phyloP scores from a whole-genome alignment of 2,888 invertebrate species.

The Acutogordius australiensis region DNA sequence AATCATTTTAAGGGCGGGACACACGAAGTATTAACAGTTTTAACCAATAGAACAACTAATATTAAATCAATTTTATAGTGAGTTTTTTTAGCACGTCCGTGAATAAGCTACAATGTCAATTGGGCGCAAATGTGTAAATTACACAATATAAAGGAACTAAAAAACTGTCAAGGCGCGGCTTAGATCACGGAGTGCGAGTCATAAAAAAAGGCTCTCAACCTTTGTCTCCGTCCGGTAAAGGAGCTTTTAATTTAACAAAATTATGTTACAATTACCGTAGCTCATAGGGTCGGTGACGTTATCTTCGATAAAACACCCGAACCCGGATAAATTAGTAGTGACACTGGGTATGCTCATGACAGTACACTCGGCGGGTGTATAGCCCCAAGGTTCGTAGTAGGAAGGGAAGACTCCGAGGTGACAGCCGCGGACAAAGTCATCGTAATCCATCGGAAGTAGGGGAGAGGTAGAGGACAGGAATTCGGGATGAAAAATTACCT shows the following conservation, averaged over 20 bases:
- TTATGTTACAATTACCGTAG: conserved; percentile 32
- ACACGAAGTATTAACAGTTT: too few relatives aligned
- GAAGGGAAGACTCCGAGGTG: conserved; percentile 95
- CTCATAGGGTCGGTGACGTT: conserved; percentile 87
- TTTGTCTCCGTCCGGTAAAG: too few relatives aligned
- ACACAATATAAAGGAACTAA: too few relatives aligned
- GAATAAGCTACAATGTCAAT: too few relatives aligned
- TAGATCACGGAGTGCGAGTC: too few relatives aligned
- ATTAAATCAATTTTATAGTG: too few relatives aligned
- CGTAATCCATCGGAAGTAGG: conserved; percentile 79
- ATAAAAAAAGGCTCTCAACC: too few relatives aligned
- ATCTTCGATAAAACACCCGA: conserved; percentile 54
- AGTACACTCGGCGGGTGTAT: conserved; percentile 94
- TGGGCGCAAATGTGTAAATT: too few relatives aligned
- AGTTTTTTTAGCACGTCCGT: too few relatives aligned
- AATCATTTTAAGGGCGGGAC: too few relatives aligned
- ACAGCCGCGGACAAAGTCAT: conserved; percentile 93
- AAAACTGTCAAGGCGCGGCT: too few relatives aligned
- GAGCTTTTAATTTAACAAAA: neutral
- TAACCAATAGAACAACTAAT: too few relatives aligned
- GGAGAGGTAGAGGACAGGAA: conserved; percentile 90
- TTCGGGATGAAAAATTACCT: conserved; percentile 95
- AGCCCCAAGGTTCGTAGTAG: conserved; percentile 99
- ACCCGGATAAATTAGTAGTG: conserved; percentile 81
- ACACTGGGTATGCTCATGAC: conserved; percentile 99